Percentiles rank a stretch among this genome's conserved stretches.
These are phyloP conservation scores for Dreissena polymorpha DNA, from an alignment of 1,140 invertebrate species.

Conservation along the genomic window DNA sequence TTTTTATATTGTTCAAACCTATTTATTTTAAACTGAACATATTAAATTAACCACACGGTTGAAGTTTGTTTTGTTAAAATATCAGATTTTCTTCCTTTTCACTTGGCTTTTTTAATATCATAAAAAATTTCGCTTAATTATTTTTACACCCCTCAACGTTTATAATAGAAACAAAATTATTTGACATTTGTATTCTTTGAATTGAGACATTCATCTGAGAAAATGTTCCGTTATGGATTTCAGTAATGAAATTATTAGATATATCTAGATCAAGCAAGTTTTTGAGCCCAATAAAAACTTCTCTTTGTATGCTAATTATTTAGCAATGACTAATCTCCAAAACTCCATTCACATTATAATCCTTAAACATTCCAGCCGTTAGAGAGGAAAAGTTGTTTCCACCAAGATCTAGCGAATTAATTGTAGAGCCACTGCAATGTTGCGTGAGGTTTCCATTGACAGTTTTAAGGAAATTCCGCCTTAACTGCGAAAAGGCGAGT, in stretches of 20 bases:
- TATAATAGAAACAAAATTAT: neutral
- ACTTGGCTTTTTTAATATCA: no score
- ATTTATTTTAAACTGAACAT: no score
- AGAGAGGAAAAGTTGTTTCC: constrained; percentile 14
- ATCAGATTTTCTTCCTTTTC: no score
- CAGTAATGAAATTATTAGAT: neutral
- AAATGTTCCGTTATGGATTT: constrained; percentile 12
- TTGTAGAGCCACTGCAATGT: neutral
- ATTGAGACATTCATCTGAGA: neutral
- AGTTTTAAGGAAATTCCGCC: neutral
- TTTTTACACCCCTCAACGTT: constrained; percentile 2
- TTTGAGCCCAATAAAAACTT: constrained; percentile 8
- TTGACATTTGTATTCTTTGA: constrained; percentile 6
- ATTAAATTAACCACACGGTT: no score
- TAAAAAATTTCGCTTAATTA: no score
- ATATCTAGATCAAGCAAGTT: constrained; percentile 15
- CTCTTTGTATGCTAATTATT: neutral
- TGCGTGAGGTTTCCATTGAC: neutral
- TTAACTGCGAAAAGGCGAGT: constrained; percentile 9
- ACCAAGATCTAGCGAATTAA: constrained; percentile 7
- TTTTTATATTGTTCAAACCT: no score
- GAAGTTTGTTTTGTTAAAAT: no score
- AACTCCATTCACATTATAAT: constrained; percentile 24
- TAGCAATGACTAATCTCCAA: neutral
- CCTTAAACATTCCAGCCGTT: constrained; percentile 7